Evolutionary conservation across 2,888 invertebrate genomes (phyloP), one percentile per base, ranked within the genome.

Genomic region (Lagria hirta): DNA sequence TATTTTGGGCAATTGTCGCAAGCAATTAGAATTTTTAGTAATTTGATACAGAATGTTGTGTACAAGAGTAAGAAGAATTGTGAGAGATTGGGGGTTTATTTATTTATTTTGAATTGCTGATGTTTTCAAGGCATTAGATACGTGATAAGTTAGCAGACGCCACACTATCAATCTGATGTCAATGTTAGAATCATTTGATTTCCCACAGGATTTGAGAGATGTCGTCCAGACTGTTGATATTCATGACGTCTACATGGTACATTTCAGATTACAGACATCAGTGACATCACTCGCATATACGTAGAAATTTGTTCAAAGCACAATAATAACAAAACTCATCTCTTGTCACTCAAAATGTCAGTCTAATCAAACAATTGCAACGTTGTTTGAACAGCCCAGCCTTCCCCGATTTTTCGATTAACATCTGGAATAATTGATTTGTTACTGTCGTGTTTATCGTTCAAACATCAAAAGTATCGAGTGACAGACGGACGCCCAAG

Each of bases 171-270:
- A 52, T 54, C 52, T 51, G 49, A 47, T 49, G 54, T 55, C 55
- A 55, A 52, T 55, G 47, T 46, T 47, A 45, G 52, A 44, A 35
- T 47, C 48, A 57, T 58, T 54, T 58, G 57, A 58, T 58, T 58
- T 58, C 58, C 58, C 58, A 32, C 15, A 56, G 49, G 57, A 33
- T 35, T 32, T 23, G 24, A 33, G 35, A 38, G 30, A 29, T 43
- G 37, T 38, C 48, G 51, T 54, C 52, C 49, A 47, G 47, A 49
- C 43, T 49, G 57, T 57, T 58, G 54, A 55, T 55, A 58, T 57
- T 52, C 57, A 54, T 51, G 54, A 57, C 42, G 50, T 51, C 37
- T 46, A 35, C 24, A 50, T 37, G 42, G 24, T 37, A 47, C 36
- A 46, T 42, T 42, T 47, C 33, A 47, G 40, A 47, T 30, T 41